These are phyloP conservation scores for Stenotaenia linearis DNA, from an alignment of 2,888 invertebrate species.

Conservation along the genomic window DNA sequence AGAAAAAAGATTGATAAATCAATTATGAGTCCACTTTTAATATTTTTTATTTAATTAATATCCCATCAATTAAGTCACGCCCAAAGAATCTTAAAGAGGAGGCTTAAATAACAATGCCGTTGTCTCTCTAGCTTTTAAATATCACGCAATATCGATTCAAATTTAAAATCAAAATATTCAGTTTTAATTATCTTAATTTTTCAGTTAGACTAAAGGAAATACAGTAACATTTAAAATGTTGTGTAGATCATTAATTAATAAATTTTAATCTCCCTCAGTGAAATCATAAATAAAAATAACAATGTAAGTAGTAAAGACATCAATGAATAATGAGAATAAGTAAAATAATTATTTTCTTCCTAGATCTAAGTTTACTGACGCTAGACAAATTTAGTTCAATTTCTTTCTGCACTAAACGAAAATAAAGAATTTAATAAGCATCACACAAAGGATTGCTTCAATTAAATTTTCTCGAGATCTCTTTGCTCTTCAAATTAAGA, in stretches of 20 bases:
- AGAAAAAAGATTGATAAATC: neutral
- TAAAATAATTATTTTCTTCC: neutral
- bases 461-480: neutral
- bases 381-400: neutral
- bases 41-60: no score
- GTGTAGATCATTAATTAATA: neutral
- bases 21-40: neutral
- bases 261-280: neutral
- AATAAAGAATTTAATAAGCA: neutral
- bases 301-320: no score
- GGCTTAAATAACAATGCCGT: no score
- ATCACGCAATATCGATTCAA: no score
- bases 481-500: neutral
- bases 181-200: no score
- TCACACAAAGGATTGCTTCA: neutral
- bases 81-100: no score
- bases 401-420: neutral
- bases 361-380: no score
- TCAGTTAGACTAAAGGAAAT: no score
- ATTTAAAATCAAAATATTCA: no score
- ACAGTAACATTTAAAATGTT: neutral
- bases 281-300: no score
- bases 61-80: no score
- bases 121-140: no score
- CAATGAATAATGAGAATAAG: neutral